A percentile compares a stretch with the other conserved stretches of the same genome.
Conservation (phyloP, 1,140 invertebrate genomes). For the Euwallacea fornicatus region DNA sequence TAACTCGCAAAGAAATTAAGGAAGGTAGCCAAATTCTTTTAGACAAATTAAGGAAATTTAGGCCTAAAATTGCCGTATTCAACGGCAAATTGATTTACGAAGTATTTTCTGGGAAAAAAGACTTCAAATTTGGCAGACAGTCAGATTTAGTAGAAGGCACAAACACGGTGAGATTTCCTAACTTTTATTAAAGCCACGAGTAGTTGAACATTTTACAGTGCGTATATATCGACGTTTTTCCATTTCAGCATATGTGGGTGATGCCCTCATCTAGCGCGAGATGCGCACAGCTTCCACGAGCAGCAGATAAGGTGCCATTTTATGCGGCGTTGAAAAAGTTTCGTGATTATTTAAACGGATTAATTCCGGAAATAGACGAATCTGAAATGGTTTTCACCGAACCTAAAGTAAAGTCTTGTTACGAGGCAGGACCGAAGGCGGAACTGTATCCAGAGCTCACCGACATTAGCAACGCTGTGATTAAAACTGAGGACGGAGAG, state of each 20-base stretch:
- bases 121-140: constrained; percentile 95
- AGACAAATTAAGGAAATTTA: constrained; percentile 89
- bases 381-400: constrained; percentile 90
- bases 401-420: constrained; percentile 66
- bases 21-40: constrained; percentile 89
- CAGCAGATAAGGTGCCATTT: constrained; percentile 96
- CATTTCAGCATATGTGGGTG: constrained; percentile 90
- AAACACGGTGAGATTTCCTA: constrained; percentile 76
- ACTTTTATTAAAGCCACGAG: neutral
- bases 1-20: constrained; percentile 95
- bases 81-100: constrained; percentile 98
- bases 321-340: constrained; percentile 94
- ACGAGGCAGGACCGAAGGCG: constrained; percentile 59
- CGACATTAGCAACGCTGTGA: constrained; percentile 55
- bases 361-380: constrained; percentile 84
- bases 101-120: constrained; percentile 95
- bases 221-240: neutral
- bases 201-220: neutral
- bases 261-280: constrained; percentile 97
- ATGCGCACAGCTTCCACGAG: constrained; percentile 91
- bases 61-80: constrained; percentile 96
- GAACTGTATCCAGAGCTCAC: constrained; percentile 52
- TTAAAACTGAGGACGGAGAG: constrained; percentile 62
- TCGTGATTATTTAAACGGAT: constrained; percentile 90
- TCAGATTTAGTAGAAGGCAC: constrained; percentile 90